These are phyloP conservation scores for Nesidiocoris tenuis DNA, from an alignment of 2,888 invertebrate species.

Conservation along the genomic window DNA sequence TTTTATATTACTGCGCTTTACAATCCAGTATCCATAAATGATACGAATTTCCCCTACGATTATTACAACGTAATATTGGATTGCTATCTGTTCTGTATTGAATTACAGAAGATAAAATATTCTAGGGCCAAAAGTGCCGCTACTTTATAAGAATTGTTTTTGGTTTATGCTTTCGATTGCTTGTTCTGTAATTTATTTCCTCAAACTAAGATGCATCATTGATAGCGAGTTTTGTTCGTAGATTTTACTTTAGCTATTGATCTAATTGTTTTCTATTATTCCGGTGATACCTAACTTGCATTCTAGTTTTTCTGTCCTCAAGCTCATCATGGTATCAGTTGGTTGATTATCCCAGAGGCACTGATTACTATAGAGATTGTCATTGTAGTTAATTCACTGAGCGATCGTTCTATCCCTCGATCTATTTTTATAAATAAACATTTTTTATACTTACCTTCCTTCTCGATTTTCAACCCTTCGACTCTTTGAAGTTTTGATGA, in stretches of 20 bases:
- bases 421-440: conserved; percentile 42
- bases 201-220: not conserved
- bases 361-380: conserved; percentile 19
- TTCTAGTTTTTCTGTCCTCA: not conserved
- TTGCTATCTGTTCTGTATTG: too few species aligned
- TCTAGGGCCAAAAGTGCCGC: not conserved
- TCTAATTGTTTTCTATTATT: not conserved
- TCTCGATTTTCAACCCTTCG: too few species aligned
- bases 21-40: too few species aligned
- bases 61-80: not conserved
- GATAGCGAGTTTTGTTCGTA: not conserved
- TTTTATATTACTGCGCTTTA: not conserved
- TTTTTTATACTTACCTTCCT: conserved; percentile 35
- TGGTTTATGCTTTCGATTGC: not conserved
- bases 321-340: not conserved
- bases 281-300: not conserved
- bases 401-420: conserved; percentile 29
- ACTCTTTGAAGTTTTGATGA: too few species aligned
- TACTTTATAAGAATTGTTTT: not conserved
- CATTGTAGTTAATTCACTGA: conserved; percentile 31
- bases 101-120: too few species aligned
- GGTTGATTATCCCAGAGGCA: too few species aligned
- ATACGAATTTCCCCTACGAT: too few species aligned
- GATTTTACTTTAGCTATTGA: not conserved
- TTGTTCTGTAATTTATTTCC: not conserved